Percentiles rank a stretch among this genome's conserved stretches.
phyloP scores from a whole-genome alignment of 1,140 invertebrate genomes.

The Danaus plexippus region DNA sequence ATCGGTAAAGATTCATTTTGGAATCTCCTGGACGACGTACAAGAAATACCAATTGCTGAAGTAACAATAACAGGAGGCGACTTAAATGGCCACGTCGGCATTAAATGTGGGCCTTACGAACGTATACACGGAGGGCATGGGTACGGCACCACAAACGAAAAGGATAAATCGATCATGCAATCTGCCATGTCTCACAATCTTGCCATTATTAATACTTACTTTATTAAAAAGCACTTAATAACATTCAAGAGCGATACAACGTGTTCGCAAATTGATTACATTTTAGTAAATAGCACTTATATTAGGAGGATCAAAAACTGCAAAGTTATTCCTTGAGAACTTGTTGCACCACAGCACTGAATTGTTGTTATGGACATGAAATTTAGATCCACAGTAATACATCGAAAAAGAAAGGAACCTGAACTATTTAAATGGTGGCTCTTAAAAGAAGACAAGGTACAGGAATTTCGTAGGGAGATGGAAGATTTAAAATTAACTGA shows the following conservation, averaged over 20 bases:
- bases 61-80: slow-evolving; percentile 13
- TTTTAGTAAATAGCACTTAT: neutral
- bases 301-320: neutral
- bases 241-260: slow-evolving; percentile 3
- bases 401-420: too few species aligned
- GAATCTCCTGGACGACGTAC: slow-evolving; percentile 1
- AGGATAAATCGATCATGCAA: slow-evolving; percentile 4
- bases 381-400: too few species aligned
- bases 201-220: slow-evolving; percentile 10
- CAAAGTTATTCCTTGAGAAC: neutral
- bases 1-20: neutral
- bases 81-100: slow-evolving; percentile 21
- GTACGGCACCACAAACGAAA: slow-evolving; percentile 4
- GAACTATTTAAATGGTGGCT: too few species aligned
- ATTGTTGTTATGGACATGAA: too few species aligned
- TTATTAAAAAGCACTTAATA: slow-evolving; percentile 11
- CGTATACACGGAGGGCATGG: slow-evolving; percentile 12
- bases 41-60: slow-evolving; percentile 12
- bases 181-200: slow-evolving; percentile 11
- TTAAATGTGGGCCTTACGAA: neutral
- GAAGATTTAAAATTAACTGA: too few species aligned
- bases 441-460: too few species aligned
- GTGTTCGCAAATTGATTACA: slow-evolving; percentile 6
- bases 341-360: too few species aligned
- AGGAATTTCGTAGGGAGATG: too few species aligned